Percentiles rank a stretch among this genome's conserved stretches.
These are phyloP conservation scores for Nineta flava DNA, from an alignment of 2,888 invertebrate genomes.

Conservation along the genomic window DNA sequence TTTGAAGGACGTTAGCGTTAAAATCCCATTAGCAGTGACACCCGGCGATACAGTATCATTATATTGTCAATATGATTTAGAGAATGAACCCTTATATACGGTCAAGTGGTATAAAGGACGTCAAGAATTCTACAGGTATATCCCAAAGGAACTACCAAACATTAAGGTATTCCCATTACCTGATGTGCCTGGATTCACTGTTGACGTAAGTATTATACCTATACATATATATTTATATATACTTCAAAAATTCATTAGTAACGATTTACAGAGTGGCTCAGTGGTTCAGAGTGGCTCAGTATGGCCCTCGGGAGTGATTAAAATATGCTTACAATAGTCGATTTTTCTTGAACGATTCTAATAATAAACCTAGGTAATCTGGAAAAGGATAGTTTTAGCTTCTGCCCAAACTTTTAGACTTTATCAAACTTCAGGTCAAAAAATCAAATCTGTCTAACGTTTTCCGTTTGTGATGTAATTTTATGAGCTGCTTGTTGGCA, in stretches of 20 bases:
- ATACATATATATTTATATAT: neutral
- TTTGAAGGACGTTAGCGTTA: slow-evolving; percentile 51
- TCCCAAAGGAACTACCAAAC: slow-evolving; percentile 63
- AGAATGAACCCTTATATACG: slow-evolving; percentile 56
- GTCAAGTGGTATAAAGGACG: slow-evolving; percentile 70
- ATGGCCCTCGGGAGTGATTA: too few relatives aligned
- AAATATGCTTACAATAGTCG: too few relatives aligned
- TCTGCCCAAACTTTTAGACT: too few relatives aligned
- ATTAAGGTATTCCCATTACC: slow-evolving; percentile 55
- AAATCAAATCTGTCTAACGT: too few relatives aligned
- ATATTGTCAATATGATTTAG: slow-evolving; percentile 59
- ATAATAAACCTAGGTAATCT: too few relatives aligned
- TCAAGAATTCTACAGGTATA: slow-evolving; percentile 63
- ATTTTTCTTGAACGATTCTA: too few relatives aligned
- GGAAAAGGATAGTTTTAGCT: too few relatives aligned
- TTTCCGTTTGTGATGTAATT: too few relatives aligned
- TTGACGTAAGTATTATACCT: slow-evolving; percentile 47
- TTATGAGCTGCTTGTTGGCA: too few relatives aligned
- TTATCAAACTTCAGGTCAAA: too few relatives aligned
- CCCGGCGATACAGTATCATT: slow-evolving; percentile 58
- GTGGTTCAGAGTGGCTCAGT: too few relatives aligned
- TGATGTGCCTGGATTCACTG: slow-evolving; percentile 35
- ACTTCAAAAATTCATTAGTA: neutral
- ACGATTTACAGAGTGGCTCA: too few relatives aligned
- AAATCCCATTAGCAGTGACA: slow-evolving; percentile 52